These are phyloP conservation scores for Dastarcus helophoroides DNA, from an alignment of 2,888 invertebrate species.

Conservation along the genomic window DNA sequence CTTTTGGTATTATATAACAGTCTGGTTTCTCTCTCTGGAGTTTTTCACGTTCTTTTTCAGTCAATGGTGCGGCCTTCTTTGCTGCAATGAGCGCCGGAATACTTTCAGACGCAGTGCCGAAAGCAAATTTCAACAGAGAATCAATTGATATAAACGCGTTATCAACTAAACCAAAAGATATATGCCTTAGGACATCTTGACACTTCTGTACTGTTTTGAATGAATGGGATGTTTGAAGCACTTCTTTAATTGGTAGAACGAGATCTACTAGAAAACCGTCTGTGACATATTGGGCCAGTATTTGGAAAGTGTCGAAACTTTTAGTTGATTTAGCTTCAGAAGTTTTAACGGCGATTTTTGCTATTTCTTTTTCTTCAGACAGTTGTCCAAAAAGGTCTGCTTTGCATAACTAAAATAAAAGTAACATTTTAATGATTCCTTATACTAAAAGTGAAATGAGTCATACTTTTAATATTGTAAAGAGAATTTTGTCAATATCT, in stretches of 20 bases:
- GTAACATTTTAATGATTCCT: conserved; percentile 4
- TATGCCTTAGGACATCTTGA: conserved; percentile 65
- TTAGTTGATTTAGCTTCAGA: conserved; percentile 76
- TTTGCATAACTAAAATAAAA: conserved; percentile 51
- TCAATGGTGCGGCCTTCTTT: conserved; percentile 37
- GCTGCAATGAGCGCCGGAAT: conserved; percentile 57
- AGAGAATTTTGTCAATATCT: conserved; percentile 69
- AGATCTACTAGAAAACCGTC: conserved; percentile 65
- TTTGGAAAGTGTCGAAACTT: conserved; percentile 74
- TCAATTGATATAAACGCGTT: conserved; percentile 66
- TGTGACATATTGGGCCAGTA: conserved; percentile 68
- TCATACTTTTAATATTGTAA: conserved; percentile 60
- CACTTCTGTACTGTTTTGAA: conserved; percentile 70
- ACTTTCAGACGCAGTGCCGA: conserved; percentile 70
- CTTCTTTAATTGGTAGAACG: conserved; percentile 69
- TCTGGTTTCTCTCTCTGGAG: conserved; percentile 51
- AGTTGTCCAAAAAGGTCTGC: conserved; percentile 81
- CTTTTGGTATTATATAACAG: conserved; percentile 65
- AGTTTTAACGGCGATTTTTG: conserved; percentile 67
- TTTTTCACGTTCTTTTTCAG: conserved; percentile 42
- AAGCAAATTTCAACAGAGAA: conserved; percentile 66
- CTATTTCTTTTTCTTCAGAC: conserved; percentile 86
- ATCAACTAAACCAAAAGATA: conserved; percentile 70
- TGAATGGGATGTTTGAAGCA: conserved; percentile 64
- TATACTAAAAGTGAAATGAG: neutral